Base-by-base conservation (phyloP, 2,797 vertebrate species). In the Tolypeutes matacus region DNA sequence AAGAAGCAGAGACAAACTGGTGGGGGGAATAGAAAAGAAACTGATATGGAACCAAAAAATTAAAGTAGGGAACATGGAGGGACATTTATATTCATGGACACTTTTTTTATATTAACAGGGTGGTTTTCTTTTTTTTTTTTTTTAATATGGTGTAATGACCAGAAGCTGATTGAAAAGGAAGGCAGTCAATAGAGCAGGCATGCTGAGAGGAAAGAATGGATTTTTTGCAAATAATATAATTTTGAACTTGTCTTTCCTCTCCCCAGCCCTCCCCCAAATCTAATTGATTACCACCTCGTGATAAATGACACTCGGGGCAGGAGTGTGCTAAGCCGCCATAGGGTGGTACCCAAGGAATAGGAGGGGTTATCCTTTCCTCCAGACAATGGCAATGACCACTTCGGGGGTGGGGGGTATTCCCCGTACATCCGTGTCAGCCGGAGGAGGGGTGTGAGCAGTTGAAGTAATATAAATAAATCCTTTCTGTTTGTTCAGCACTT, bases 211-310 rank as follows among this genome's bases (percentile, higher is more conserved):
- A 58, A 67, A 94, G 93, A 92, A 96, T 94, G 93, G 97, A 95
- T 93, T 97, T 94, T 90, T 95, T 91, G 95, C 95, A 96, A 96
- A 96, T 96, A 94, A 95, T 93, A 93, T 94, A 90, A 97, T 96
- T 96, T 91, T 80, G 82, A 89, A 92, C 87, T 92, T 80, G 94
- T 75, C 78, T 39, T 60, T 83, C 64, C 46, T 83, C 31, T 80
- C 67, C 70, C n/a, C 5, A 0, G 15, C 49, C 77, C 46, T 90
- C 81, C 90, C 92, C 88, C 12, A 88, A 82, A 88, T 83, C 93
- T 93, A 94, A 94, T 84, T 94, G 96, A 86, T 88, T 17, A 42
- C 77, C 18, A 25, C 73, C 89, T 81, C 5, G 0, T 90, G 95
- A 96, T 60, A 69, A 93, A 94, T 60, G 92, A n/a, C n/a, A 0